Evolutionary conservation across 64 coral and sea anemone species (phyloP).

Genomic region (Acropora yongei): DNA sequence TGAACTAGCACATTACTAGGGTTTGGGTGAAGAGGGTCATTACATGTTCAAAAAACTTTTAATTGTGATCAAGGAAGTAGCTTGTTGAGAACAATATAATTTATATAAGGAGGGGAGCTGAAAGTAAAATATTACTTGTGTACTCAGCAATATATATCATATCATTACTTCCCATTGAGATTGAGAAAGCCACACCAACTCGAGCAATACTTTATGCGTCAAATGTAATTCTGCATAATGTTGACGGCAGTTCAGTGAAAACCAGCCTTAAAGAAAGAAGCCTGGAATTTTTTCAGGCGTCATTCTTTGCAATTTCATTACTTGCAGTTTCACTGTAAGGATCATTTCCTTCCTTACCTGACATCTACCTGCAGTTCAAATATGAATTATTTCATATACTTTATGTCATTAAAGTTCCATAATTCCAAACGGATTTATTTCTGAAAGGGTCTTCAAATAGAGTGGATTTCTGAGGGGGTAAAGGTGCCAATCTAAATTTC

Average conservation of each 20-base stretch:
- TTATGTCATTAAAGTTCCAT: neutral
- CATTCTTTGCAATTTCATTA: too few relatives aligned
- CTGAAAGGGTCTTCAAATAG: neutral
- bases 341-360: too few relatives aligned
- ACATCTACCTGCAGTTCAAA: too few relatives aligned
- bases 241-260: too few relatives aligned
- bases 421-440: neutral
- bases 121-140: neutral
- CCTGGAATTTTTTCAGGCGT: too few relatives aligned
- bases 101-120: neutral
- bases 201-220: neutral
- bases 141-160: neutral
- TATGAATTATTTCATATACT: too few relatives aligned
- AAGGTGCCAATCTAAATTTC: neutral
- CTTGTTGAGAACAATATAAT: neutral
- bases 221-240: neutral
- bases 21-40: neutral
- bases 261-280: too few relatives aligned
- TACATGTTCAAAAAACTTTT: neutral
- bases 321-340: too few relatives aligned
- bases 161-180: too few relatives aligned
- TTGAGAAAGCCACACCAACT: too few relatives aligned
- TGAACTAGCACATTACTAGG: constrained; percentile 1
- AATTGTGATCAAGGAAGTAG: neutral
- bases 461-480: neutral